Evolutionary conservation across 2,113 vertebrate genomes (phyloP), one percentile per base, ranked within the genome.

Genomic region (Hiodon tergisus): DNA sequence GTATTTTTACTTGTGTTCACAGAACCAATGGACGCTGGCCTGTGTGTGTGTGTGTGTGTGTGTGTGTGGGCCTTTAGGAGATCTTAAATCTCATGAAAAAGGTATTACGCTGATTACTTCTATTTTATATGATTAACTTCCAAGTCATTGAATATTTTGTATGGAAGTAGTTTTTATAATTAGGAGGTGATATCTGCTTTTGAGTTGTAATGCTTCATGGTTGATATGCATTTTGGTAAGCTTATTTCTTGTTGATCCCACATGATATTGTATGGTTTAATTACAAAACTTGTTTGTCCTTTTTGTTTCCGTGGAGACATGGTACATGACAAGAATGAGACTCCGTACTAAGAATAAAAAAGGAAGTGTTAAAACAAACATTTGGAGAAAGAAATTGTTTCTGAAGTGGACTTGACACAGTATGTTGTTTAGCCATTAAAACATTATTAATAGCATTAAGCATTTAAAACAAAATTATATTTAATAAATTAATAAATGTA

Each of bases 21-120:
- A 16, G 46, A 63, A 13, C 3, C 61, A 46, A 47, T 66, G 31
- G 31, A 47, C 5, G 1, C 16, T 50, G 60, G 58, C 2, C 59
- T 63, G 50, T 53, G 60, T 17, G 14, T 10, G n/a, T 63, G 50
- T 53, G 60, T 17, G 14, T 10, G n/a, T 13, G 48, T 68, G 67
- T 52, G 67, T 55, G 17, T 70, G 14, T 54, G 52, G 52, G 66
- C n/a, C n/a, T 74, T 67, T n/a, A 52, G 14, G 59, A 67, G 53
- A 54, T 61, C 31, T 31, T 31, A 31, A 31, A 48, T 48, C 46
- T 47, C 31, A 48, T 66, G 63, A 66, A 47, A 47, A 48, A 3
- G 48, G 63, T 66, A 66, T 66, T 66, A 47, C 48, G 63, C 6
- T 66, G 31, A 66, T 13, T 16, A 0, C 16, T 66, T 66, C 63